phyloP scores from a whole-genome alignment of 1,140 invertebrate species.

The Heliconius nattereri region DNA sequence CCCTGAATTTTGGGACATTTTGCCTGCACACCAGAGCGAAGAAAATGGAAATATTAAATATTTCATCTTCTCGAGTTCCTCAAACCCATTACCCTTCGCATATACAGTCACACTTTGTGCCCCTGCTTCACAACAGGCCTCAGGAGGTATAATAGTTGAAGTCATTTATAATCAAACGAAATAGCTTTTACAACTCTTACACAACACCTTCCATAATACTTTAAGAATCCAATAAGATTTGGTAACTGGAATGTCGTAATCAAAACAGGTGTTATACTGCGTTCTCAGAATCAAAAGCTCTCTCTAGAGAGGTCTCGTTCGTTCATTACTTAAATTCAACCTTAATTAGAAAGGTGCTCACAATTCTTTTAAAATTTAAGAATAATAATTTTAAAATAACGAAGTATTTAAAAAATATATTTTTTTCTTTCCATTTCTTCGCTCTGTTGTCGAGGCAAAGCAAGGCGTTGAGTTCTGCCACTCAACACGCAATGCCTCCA shows the following conservation, averaged over 20 bases:
- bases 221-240: neutral
- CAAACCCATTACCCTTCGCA: too few relatives aligned
- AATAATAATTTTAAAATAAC: neutral
- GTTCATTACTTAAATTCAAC: neutral
- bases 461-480: too few relatives aligned
- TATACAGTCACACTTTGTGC: too few relatives aligned
- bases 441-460: too few relatives aligned
- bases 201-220: neutral
- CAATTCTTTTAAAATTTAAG: neutral
- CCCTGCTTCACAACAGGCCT: too few relatives aligned
- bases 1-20: too few relatives aligned
- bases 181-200: neutral
- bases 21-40: too few relatives aligned
- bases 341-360: neutral
- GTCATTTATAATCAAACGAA: neutral
- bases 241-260: slow-evolving; percentile 8
- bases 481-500: too few relatives aligned
- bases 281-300: neutral
- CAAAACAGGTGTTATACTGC: slow-evolving; percentile 2
- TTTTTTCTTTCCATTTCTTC: too few relatives aligned
- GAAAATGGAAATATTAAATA: too few relatives aligned
- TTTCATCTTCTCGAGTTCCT: too few relatives aligned
- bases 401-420: too few relatives aligned
- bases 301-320: neutral
- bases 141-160: neutral